A percentile compares a stretch with the other conserved stretches of the same genome.
phyloP scores from a whole-genome alignment of 2,888 invertebrate genomes.

The Hirtodrosophila trivittata region DNA sequence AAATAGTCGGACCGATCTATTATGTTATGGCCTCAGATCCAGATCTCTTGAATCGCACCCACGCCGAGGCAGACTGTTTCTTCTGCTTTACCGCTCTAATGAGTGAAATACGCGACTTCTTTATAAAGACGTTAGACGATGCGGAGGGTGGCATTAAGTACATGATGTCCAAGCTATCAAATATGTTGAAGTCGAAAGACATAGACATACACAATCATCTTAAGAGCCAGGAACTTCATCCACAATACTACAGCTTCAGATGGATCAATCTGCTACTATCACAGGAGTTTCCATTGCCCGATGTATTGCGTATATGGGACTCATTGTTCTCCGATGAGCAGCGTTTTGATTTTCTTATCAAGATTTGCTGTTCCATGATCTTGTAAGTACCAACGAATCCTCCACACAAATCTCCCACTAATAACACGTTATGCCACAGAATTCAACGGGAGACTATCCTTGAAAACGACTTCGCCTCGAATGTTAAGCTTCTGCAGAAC shows the following conservation, averaged over 20 bases:
- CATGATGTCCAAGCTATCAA: slow-evolving; percentile 93
- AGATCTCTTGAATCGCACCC: slow-evolving; percentile 90
- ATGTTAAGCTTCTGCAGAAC: slow-evolving; percentile 96
- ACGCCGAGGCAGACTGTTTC: slow-evolving; percentile 98
- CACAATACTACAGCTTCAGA: slow-evolving; percentile 98
- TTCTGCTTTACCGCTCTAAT: slow-evolving; percentile 99
- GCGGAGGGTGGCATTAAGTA: slow-evolving; percentile 95
- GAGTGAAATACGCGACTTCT: slow-evolving; percentile 98
- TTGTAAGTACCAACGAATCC: slow-evolving; percentile 87
- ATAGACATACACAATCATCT: slow-evolving; percentile 90
- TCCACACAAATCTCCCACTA: too few species aligned
- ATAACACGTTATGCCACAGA: slow-evolving; percentile 86
- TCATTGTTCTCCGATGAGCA: slow-evolving; percentile 95
- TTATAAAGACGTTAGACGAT: slow-evolving; percentile 97
- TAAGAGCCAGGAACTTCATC: slow-evolving; percentile 93
- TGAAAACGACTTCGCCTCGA: slow-evolving; percentile 94
- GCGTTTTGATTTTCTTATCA: slow-evolving; percentile 95
- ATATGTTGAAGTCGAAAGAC: slow-evolving; percentile 91
- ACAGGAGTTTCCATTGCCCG: slow-evolving; percentile 98
- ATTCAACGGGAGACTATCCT: slow-evolving; percentile 93
- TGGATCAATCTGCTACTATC: slow-evolving; percentile 98
- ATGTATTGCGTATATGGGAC: slow-evolving; percentile 99
- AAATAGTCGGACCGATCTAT: slow-evolving; percentile 99
- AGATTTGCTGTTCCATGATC: slow-evolving; percentile 98
- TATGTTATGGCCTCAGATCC: slow-evolving; percentile 97